These are phyloP conservation scores for Heliconius hermathena DNA, from an alignment of 1,140 invertebrate species.

Conservation along the genomic window DNA sequence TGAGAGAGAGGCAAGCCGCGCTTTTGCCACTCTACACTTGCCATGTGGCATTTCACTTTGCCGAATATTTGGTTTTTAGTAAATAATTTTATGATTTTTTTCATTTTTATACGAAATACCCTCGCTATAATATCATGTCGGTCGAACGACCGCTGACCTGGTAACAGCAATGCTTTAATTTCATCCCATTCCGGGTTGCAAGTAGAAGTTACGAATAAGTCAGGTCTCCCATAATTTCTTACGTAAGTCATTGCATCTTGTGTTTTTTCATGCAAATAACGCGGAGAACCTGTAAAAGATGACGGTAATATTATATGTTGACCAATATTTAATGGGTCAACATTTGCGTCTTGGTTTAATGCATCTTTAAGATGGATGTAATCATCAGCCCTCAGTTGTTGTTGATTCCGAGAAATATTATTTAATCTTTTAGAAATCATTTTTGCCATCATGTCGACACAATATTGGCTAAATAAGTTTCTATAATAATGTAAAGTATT, in stretches of 20 bases:
- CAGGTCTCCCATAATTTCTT: not conserved
- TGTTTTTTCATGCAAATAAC: conserved; percentile 1
- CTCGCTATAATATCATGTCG: no score
- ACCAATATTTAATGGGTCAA: conserved; percentile 40
- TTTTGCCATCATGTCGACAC: conserved; percentile 27
- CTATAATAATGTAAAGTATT: conserved; percentile 45
- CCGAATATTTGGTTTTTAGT: no score
- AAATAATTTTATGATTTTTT: no score
- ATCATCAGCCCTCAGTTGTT: conserved; percentile 50
- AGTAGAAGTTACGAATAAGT: not conserved
- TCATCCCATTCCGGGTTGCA: no score
- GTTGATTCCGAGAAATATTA: conserved; percentile 14
- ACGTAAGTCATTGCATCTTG: no score
- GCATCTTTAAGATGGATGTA: conserved; percentile 48
- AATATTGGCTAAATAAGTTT: conserved; percentile 22
- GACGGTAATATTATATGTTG: conserved; percentile 30
- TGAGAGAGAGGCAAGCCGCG: conserved; percentile 34
- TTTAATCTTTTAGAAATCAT: conserved; percentile 22
- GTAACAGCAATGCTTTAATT: not conserved
- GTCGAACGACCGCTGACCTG: no score
- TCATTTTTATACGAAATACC: no score
- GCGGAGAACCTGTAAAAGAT: conserved; percentile 6
- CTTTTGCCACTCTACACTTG: no score
- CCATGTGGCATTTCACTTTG: no score
- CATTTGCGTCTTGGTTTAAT: conserved; percentile 14